Evolutionary conservation across 2,113 vertebrate genomes (phyloP).

Genomic region (Callipepla californica): DNA sequence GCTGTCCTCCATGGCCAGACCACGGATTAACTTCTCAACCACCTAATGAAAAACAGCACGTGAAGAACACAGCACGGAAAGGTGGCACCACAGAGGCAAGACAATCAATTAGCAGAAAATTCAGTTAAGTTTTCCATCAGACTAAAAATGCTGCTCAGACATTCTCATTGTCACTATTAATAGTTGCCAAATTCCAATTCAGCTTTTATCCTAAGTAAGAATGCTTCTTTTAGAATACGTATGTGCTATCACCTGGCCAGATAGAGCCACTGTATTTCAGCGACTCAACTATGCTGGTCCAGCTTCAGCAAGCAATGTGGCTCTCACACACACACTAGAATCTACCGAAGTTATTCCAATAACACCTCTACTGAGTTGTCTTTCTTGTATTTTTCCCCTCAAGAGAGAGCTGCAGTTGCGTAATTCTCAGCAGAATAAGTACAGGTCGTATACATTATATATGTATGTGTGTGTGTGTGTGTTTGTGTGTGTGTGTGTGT

Average conservation of each 20-base stretch:
- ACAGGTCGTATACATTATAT: no score
- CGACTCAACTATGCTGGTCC: not conserved
- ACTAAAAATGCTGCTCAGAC: not conserved
- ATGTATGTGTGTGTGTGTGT: no score
- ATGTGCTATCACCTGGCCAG: not conserved
- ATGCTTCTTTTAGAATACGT: not conserved
- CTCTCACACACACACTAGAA: not conserved
- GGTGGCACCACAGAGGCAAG: not conserved
- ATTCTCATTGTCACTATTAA: not conserved
- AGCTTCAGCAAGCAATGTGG: not conserved
- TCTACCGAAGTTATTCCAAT: not conserved
- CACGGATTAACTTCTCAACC: constrained; percentile 96
- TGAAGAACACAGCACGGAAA: not conserved
- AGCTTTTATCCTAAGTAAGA: not conserved
- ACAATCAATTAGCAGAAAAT: not conserved
- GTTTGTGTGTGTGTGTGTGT: no score
- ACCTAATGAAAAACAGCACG: constrained; percentile 81
- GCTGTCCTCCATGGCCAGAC: constrained; percentile 97
- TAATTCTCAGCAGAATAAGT: not conserved
- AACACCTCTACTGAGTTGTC: not conserved
- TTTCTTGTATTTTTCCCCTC: not conserved
- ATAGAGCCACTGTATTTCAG: not conserved
- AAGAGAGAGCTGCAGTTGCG: not conserved
- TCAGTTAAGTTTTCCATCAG: not conserved
- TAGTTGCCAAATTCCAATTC: not conserved